Percentiles rank a stretch among this genome's conserved stretches.
Conservation (phyloP, 1,140 invertebrate species). For the Heliconius himera region DNA sequence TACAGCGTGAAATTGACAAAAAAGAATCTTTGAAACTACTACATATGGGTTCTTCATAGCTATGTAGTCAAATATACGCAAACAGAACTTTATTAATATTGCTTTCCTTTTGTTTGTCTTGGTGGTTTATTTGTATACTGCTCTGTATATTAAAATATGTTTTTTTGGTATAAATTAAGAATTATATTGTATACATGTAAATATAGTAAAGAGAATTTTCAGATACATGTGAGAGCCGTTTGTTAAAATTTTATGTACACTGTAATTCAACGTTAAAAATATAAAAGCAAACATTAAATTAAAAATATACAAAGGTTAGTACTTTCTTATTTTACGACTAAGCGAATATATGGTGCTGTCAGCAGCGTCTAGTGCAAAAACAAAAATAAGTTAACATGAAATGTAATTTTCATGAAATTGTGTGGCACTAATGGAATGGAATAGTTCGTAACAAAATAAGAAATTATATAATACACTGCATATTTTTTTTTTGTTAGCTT, state of each 20-base stretch:
- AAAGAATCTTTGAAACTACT: slow-evolving; percentile 26
- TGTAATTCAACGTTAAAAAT: not conserved
- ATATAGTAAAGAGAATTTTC: no score
- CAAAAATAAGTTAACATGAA: slow-evolving; percentile 44
- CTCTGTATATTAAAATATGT: no score
- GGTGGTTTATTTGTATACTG: no score
- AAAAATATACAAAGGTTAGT: not conserved
- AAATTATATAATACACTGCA: slow-evolving; percentile 5
- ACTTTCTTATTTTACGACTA: slow-evolving; percentile 22
- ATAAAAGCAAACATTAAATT: not conserved
- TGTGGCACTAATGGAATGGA: slow-evolving; percentile 32
- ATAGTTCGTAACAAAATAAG: not conserved
- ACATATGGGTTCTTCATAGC: slow-evolving; percentile 13
- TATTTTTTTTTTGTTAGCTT: not conserved
- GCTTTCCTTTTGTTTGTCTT: not conserved
- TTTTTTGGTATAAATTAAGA: no score
- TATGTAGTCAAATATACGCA: slow-evolving; percentile 21
- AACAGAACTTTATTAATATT: slow-evolving; percentile 10
- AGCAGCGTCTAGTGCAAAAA: slow-evolving; percentile 42
- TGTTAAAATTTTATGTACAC: not conserved
- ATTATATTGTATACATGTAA: no score
- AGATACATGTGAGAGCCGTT: not conserved
- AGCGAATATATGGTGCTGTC: slow-evolving; percentile 48
- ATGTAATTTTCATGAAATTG: slow-evolving; percentile 17
- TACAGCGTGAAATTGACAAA: no score